Base-by-base conservation (phyloP, 2,797 vertebrate genomes). In the Trematomus bernacchii region DNA sequence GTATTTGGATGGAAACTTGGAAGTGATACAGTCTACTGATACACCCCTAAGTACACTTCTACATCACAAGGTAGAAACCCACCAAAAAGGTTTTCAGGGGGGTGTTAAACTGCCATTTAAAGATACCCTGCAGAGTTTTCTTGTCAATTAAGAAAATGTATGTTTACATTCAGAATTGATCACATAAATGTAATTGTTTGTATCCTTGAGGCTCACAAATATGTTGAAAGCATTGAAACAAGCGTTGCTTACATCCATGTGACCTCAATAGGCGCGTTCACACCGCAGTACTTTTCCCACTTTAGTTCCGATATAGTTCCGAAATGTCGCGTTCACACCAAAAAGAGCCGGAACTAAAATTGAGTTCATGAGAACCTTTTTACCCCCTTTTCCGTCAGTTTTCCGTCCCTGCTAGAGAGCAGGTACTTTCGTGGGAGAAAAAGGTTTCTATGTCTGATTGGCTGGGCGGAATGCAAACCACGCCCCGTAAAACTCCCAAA, bases 151-250 rank as follows among this genome's bases (percentile, higher is more conserved):
- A 63, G 19, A 10, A 12, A 37, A 42, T 15, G 2, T 18, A 52
- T 10, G 15, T 75, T 80, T 80, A 84, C 74, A 81, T 88, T 88
- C 79, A 81, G 21, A 50, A 50, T 51, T 21, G 18, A 44, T 57
- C 9, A 6, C 18, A 60, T 46, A 33, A 59, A 76, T 43, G 37
- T 1, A 44, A 62, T 53, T 71, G 53, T 44, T 43, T 59, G 18
- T 13, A 12, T 69, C 21, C 43, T 54, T 7, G 21, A 67, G 30
- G n/a, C 5, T 14, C 33, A 33, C 18, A 51, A n/a, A 23, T 4
- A 0, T 10, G 12, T 13, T 61, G 10, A 40, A 44, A 53, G 23
- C 19, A 7, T 42, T 59, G 15, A 53, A 68, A 50, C 13, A 40
- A 10, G n/a, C 27, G 40, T 18, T 37, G 42, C 54, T 57, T 46